Evolutionary conservation across 2,888 invertebrate species (phyloP), one percentile per base, ranked within the genome.

Genomic region (Hydraecia micacea): DNA sequence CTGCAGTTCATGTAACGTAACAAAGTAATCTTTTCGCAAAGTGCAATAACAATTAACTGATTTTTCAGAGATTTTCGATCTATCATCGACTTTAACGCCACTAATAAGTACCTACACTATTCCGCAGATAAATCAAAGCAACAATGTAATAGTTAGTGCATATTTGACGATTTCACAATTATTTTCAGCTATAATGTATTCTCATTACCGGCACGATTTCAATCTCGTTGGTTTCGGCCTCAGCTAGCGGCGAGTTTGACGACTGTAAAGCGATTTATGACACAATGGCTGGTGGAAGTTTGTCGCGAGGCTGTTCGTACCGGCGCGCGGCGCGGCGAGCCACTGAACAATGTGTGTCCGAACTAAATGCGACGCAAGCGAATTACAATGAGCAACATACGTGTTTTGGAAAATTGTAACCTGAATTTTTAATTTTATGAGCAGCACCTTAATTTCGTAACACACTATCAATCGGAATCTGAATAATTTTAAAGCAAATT

Each of bases 221-320:
- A 73, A 46, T 32, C 39, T 36, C 39, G 52, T 58, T 75, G 32
- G 28, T 58, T 75, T 72, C 39, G 11, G 70, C 42, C 42, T 58
- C 58, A 63, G 18, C 42, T 28, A 81, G 42, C 66, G 46, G 72
- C 52, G 63, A 74, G 65, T 86, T 84, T 60, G 62, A 60, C 42
- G 62, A 60, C 42, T 46, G 36, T 49, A 36, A 67, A 70, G 58
- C 60, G 46, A 68, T 52, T 63, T n/a, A 11, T 5, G 36, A 28
- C 36, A 86, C 86, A 86, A 87, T 83, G 72, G 62, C 21, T 21
- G 13, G 39, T 78, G 72, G 69, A 79, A 87, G 79, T 87, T 86
- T 25, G 80, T 71, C 66, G 49, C 39, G 55, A 8, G 36, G 25
- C 58, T 46, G 32, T 15, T 52, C 49, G 25, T 15, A 18, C 42